Conservation (phyloP, 2,113 vertebrate genomes). For the Lontra canadensis region DNA sequence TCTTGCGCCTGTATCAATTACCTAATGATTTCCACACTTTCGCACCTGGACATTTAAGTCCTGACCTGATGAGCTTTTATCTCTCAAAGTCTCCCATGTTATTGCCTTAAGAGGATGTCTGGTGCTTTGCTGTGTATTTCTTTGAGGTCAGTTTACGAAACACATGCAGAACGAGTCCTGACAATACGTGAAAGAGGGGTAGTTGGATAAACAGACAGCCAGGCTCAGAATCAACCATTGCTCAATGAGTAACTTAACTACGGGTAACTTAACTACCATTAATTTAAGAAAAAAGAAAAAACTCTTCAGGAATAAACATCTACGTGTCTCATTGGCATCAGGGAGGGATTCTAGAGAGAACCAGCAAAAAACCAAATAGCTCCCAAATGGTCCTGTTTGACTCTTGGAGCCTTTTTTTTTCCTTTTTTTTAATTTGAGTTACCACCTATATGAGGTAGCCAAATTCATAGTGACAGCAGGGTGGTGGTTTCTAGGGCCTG, state of each 20-base stretch:
- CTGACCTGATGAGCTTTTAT: too few species aligned
- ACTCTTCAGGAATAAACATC: neutral
- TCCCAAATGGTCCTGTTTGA: neutral
- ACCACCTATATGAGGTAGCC: neutral
- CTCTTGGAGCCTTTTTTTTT: neutral
- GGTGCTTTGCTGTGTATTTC: neutral
- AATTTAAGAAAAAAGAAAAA: neutral
- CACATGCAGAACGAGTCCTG: neutral
- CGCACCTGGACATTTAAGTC: neutral
- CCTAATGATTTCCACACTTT: neutral
- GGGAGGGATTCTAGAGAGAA: neutral
- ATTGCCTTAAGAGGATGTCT: neutral
- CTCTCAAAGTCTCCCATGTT: neutral
- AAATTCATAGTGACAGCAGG: neutral
- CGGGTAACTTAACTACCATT: neutral
- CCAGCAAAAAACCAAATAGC: neutral
- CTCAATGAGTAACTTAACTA: neutral
- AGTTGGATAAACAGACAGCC: neutral
- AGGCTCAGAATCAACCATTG: neutral
- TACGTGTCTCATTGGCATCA: neutral
- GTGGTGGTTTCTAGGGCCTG: neutral
- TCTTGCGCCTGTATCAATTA: accelerated
- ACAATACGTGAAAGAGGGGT: neutral
- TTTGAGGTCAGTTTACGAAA: neutral
- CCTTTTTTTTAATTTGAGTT: neutral